Base-by-base conservation (phyloP, 2,113 vertebrate genomes). In the Speoplatyrhinus poulsoni region DNA sequence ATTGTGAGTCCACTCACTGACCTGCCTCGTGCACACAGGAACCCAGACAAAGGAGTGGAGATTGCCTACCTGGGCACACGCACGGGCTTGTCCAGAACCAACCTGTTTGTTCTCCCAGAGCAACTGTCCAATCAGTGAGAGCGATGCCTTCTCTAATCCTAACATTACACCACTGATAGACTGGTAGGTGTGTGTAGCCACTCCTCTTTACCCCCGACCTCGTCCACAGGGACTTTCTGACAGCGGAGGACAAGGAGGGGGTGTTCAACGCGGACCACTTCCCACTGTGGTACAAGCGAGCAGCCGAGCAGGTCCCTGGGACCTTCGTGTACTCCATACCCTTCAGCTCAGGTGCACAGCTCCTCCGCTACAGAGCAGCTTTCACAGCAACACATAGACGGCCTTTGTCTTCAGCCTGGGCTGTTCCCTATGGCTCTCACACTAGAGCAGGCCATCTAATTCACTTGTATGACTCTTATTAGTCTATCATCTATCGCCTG, bases 251-350 rank as follows among this genome's bases (percentile, higher is more conserved):
- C 87, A 97, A 95, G 84, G 98, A 99, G 81, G 98, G 96, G 33
- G 96, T 96, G 81, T 99, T 98, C 78, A 99, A 98, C 10, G 98
- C 96, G 13, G 98, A 99, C 83, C 98, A 99, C 84, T 99, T 99
- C 76, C 98, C 98, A 49, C 93, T 99, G 76, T 99, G 97, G 97
- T 99, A 98, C 88, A 95, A 95, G 89, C 93, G 97, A 92, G 96
- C 96, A 0, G 96, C 97, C 3, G 98, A 99, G 71, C 98, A 98
- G 87, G 93, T 98, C 81, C 95, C 98, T 0, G 96, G 97, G 62
- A 98, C 95, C 50, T 99, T 99, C 58, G 93, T 99, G 57, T 99
- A 99, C 83, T 98, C 97, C 2, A 95, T 99, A 60, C 98, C 98
- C 1, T 98, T 98, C 83, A 95, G 94, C 80, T 94, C 95, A 93